Evolutionary conservation across 2,797 vertebrate species (phyloP), one percentile per base, ranked within the genome.

Genomic region (Parauchenoglanis ngamensis): DNA sequence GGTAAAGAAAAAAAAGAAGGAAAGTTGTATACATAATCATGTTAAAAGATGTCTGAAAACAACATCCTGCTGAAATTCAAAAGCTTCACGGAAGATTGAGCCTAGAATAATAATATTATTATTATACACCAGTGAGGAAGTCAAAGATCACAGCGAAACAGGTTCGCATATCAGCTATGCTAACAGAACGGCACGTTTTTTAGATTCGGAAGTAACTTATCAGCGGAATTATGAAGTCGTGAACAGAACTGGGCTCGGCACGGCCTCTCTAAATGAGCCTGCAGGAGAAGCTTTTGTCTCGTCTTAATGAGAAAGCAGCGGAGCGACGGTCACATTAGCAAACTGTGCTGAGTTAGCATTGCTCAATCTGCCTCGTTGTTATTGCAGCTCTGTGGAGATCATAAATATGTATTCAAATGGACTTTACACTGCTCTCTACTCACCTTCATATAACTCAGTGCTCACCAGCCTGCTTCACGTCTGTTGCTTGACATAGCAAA

Each of bases 331-430:
- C 61, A 31, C 61, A 83, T 83, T 83, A 83, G 80, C 80, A 52
- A 31, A 83, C 61, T 49, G 25, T 82, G 80, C 80, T 67, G 61
- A 83, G 61, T 83, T 67, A 83, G 80, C 80, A 52, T 15, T 83
- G 80, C 80, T 83, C 80, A 52, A 54, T 52, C 80, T n/a, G 44
- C 59, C 80, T 28, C 61, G 35, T 28, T 82, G 28, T 83, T 83
- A 67, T 83, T 67, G 80, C 80, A 52, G 61, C 44, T 65, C 80
- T 82, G 40, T 65, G 80, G 59, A 82, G 61, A 83, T 52, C 80
- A 83, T 83, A 67, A 83, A 83, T 83, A 83, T 83, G 61, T 52
- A 83, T 83, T 61, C 80, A 83, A 83, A 83, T 67, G 80, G 44
- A 67, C 80, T 67, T 67, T 65, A 46, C 25, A 46, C 13, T 21